Base-by-base conservation (phyloP, 2,797 vertebrate species). In the Pterois miles region DNA sequence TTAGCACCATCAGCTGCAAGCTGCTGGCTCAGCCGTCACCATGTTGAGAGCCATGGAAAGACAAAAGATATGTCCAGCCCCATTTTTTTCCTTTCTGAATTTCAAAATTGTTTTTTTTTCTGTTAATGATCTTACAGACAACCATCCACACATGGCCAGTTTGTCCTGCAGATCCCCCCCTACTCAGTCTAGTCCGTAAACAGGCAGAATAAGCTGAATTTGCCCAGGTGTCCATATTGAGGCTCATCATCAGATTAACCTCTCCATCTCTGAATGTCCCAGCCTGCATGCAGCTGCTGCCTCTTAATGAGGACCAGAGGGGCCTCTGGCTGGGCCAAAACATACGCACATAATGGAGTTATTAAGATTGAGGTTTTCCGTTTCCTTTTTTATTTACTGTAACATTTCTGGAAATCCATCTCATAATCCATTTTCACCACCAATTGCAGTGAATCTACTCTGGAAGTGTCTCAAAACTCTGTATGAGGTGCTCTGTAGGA, bases 301-400 rank as follows among this genome's bases (percentile, higher is more conserved):
- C 23, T 86, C 60, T 65, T 91, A 91, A 92, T 85, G 65, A 90
- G 81, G 63, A 73, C 66, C 74, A 58, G 54, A 72, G 70, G 80
- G 72, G 31, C 75, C 68, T 68, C 52, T 22, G 67, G 65, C 71
- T 62, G 59, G 66, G 62, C 23, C 60, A 65, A 52, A 83, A 52
- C 82, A 73, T 72, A 54, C 65, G 29, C 67, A 60, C 58, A 58
- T 5, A 16, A 65, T 33, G 25, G 11, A 52, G 52, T 50, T 76
- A 57, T n/a, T n/a, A 71, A 73, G n/a, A 81, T 50, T 18, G n/a
- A 86, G 27, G 23, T 64, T 33, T 46, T 34, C 1, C 22, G 54
- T 46, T 68, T 9, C 59, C 48, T 34, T 4, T 4, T 59, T 18
- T 57, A 8, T 57, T 43, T 22, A 40, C 6, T 5, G 6, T 52